Percentiles rank a stretch among this genome's conserved stretches.
These are phyloP conservation scores for Geothlypis trichas DNA, from an alignment of 2,113 vertebrate genomes.

Conservation along the genomic window DNA sequence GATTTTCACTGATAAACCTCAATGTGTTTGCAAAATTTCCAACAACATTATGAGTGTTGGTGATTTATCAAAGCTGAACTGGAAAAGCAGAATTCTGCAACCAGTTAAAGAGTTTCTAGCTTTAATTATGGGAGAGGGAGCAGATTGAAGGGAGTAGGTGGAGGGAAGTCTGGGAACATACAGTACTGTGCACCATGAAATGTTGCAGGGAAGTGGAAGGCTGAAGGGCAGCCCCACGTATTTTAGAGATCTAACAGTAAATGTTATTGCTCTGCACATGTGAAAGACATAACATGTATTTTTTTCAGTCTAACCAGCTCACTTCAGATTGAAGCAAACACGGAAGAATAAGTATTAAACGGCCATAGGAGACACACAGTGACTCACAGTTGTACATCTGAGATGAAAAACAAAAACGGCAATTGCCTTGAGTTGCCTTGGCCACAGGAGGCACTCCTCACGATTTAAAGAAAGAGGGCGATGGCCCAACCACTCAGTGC, in stretches of 20 bases:
- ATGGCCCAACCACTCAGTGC: not conserved
- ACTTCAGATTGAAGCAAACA: conserved; percentile 40
- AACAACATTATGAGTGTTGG: not conserved
- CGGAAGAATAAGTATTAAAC: conserved; percentile 36
- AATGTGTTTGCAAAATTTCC: not conserved
- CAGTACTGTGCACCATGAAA: conserved; percentile 49
- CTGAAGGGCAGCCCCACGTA: conserved; percentile 56
- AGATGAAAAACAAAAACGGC: not conserved
- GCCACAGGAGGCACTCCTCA: not conserved
- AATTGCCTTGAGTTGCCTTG: not conserved
- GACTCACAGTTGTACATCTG: conserved; percentile 17
- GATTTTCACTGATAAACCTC: not conserved
- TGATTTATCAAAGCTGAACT: conserved; percentile 28
- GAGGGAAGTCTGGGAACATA: conserved; percentile 60
- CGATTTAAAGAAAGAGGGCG: not conserved
- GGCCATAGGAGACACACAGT: not conserved
- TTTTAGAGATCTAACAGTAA: conserved; percentile 50
- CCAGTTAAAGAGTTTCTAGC: conserved; percentile 47
- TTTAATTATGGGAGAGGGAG: conserved; percentile 50
- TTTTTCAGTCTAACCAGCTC: conserved; percentile 27
- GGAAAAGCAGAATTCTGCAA: conserved; percentile 44
- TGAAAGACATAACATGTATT: conserved; percentile 65
- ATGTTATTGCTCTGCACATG: conserved; percentile 67
- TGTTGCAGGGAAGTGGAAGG: conserved; percentile 42
- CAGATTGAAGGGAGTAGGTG: conserved; percentile 66